These are phyloP conservation scores for Meriones psammophilus DNA, from an alignment of 2,797 vertebrate genomes.

Conservation along the genomic window DNA sequence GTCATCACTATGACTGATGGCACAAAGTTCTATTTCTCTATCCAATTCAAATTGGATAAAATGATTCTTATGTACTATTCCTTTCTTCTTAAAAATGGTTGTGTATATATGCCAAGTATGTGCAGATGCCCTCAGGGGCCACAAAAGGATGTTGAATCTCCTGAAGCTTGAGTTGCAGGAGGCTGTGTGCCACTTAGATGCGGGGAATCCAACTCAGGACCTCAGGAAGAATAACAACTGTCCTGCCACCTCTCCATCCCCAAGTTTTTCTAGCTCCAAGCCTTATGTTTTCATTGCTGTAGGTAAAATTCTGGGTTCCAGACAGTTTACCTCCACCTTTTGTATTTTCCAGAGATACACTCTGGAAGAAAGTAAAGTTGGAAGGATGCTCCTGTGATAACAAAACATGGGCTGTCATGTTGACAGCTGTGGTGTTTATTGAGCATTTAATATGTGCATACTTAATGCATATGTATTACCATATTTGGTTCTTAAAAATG, in stretches of 20 bases:
- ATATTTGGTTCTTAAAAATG: background rate
- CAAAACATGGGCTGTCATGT: background rate
- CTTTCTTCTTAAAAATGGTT: background rate
- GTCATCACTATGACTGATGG: background rate
- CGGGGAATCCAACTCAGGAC: background rate
- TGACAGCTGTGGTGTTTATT: slow-evolving; percentile 32
- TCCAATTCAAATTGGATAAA: background rate
- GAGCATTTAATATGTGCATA: background rate
- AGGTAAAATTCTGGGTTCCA: background rate
- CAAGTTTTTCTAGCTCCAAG: background rate
- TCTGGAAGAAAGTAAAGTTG: slow-evolving; percentile 12
- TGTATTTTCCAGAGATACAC: background rate
- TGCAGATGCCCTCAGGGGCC: background rate
- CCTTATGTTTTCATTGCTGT: background rate
- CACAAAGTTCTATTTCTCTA: slow-evolving; percentile 10
- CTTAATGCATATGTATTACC: background rate
- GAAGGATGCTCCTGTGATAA: background rate
- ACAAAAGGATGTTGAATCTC: background rate
- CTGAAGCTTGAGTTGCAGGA: background rate
- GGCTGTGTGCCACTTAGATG: too few relatives aligned
- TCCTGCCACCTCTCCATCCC: background rate
- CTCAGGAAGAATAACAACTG: background rate
- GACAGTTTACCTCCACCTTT: background rate
- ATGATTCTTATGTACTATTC: background rate
- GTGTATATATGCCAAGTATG: background rate